Conservation (phyloP, 1,140 invertebrate species). For the Hyles vespertilio region DNA sequence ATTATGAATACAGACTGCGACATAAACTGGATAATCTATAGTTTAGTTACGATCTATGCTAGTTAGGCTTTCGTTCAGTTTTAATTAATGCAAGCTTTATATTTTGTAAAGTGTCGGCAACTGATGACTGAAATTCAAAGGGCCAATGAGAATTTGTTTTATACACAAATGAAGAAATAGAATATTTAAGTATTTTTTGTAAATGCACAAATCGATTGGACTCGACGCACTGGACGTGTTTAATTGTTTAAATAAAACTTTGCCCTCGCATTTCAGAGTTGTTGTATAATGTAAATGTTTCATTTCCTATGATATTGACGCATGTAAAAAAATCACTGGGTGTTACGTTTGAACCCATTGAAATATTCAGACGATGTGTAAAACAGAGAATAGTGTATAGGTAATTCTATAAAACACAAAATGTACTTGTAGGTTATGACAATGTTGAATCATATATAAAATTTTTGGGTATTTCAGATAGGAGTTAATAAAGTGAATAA, state of each 20-base stretch:
- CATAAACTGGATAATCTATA: conserved; percentile 63
- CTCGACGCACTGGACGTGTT: conserved; percentile 34
- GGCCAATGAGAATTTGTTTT: conserved; percentile 63
- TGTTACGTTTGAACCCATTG: conserved; percentile 48
- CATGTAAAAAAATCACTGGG: too few species aligned
- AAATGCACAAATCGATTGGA: conserved; percentile 56
- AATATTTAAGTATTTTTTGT: conserved; percentile 49
- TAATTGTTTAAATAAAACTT: conserved; percentile 44
- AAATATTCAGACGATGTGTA: conserved; percentile 66
- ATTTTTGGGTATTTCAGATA: conserved; percentile 65
- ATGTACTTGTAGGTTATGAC: conserved; percentile 73
- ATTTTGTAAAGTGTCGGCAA: conserved; percentile 68
- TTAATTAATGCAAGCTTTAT: conserved; percentile 70
- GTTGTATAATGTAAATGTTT: conserved; percentile 60
- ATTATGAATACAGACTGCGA: conserved; percentile 54
- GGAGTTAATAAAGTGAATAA: conserved; percentile 65
- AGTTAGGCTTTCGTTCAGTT: conserved; percentile 70
- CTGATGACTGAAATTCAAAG: conserved; percentile 70
- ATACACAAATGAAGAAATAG: conserved; percentile 39
- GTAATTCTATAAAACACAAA: conserved; percentile 69
- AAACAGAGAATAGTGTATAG: conserved; percentile 69
- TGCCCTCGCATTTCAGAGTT: conserved; percentile 70
- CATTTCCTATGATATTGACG: conserved; percentile 23
- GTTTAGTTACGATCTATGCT: conserved; percentile 71
- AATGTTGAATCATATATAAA: conserved; percentile 64